A percentile compares a stretch with the other conserved stretches of the same genome.
Conservation (phyloP, 2,888 invertebrate species). For the Macroteleia sp. region DNA sequence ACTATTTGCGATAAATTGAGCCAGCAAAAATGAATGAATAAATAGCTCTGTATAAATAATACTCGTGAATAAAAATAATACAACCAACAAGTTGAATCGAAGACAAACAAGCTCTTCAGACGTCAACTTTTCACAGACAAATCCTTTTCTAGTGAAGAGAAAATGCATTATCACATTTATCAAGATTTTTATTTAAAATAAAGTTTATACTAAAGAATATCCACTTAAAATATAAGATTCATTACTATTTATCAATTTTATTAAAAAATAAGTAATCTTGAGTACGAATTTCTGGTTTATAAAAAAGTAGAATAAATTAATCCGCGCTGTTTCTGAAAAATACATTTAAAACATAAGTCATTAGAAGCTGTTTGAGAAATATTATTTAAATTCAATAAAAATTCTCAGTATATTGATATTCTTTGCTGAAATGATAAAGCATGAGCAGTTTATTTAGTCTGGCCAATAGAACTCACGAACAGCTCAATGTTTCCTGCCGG, state of each 20-base stretch:
- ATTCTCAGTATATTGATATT: slow-evolving; percentile 15
- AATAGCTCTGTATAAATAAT: slow-evolving; percentile 53
- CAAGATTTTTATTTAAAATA: too few species aligned
- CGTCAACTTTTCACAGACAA: background rate
- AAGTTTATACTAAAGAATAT: too few species aligned
- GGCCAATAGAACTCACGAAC: slow-evolving; percentile 20
- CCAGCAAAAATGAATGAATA: slow-evolving; percentile 52
- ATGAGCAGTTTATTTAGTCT: slow-evolving; percentile 52
- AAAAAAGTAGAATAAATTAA: too few species aligned
- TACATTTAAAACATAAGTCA: background rate
- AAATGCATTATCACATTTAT: too few species aligned
- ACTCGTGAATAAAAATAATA: slow-evolving; percentile 29
- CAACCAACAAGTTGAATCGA: background rate
- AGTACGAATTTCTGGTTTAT: too few species aligned
- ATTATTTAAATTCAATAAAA: slow-evolving; percentile 17
- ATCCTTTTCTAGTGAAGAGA: background rate
- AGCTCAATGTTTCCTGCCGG: slow-evolving; percentile 46
- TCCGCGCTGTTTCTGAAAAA: too few species aligned
- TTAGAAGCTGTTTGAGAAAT: too few species aligned
- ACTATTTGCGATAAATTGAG: slow-evolving; percentile 51
- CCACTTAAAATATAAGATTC: too few species aligned
- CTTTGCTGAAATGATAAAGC: slow-evolving; percentile 7
- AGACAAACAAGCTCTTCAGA: slow-evolving; percentile 14
- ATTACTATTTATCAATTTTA: too few species aligned
- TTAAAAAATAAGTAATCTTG: too few species aligned